phyloP scores from a whole-genome alignment of 1,140 invertebrate species.

The Diplogasteroides magnus region DNA sequence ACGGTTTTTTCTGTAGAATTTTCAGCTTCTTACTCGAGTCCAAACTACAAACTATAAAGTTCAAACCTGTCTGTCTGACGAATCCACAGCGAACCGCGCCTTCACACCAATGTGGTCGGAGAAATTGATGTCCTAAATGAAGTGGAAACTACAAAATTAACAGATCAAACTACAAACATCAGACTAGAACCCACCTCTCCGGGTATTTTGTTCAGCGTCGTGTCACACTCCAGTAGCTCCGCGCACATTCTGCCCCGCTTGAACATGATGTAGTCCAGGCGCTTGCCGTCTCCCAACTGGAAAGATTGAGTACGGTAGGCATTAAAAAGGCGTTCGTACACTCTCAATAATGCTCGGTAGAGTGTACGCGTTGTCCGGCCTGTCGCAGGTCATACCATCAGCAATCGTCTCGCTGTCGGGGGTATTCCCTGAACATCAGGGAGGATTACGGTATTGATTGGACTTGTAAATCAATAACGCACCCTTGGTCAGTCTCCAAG shows the following conservation, averaged over 20 bases:
- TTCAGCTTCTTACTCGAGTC: slow-evolving; percentile 13
- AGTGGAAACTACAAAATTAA: slow-evolving; percentile 63
- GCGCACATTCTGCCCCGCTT: slow-evolving; percentile 53
- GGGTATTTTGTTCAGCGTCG: slow-evolving; percentile 42
- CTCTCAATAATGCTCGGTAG: too few species aligned
- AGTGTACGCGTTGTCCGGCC: slow-evolving; percentile 76
- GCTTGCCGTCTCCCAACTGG: slow-evolving; percentile 70
- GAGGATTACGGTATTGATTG: too few species aligned
- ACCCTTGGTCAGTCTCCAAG: slow-evolving; percentile 16
- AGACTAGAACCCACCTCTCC: slow-evolving; percentile 21
- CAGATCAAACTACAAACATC: slow-evolving; percentile 18
- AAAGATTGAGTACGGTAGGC: too few species aligned
- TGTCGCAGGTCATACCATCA: slow-evolving; percentile 70
- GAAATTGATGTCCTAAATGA: slow-evolving; percentile 58
- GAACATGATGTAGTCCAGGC: slow-evolving; percentile 85
- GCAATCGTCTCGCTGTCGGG: background rate
- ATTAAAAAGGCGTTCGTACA: too few species aligned
- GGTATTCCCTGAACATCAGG: background rate
- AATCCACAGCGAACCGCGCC: slow-evolving; percentile 19
- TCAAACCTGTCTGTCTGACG: slow-evolving; percentile 22
- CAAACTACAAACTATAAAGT: too few species aligned
- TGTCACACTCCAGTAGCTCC: slow-evolving; percentile 24
- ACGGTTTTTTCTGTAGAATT: background rate
- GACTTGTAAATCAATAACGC: background rate
- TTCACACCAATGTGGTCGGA: slow-evolving; percentile 45